phyloP scores from a whole-genome alignment of 2,888 invertebrate species.

The Ennomos fuscantarius region DNA sequence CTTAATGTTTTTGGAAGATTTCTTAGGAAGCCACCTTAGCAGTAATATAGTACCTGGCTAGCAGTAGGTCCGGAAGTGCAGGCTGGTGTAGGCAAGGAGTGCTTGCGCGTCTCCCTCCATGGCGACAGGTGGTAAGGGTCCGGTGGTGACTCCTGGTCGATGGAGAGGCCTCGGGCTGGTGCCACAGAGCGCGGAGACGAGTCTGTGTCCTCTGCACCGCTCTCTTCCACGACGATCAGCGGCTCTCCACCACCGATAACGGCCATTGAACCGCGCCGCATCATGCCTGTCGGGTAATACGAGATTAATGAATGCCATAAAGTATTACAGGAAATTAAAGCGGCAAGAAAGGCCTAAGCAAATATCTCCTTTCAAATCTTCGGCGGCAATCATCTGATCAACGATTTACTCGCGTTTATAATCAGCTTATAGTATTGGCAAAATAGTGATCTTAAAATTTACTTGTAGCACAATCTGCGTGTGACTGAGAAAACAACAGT shows the following conservation, averaged over 20 bases:
- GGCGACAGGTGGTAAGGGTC: conserved; percentile 94
- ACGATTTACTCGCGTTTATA: too few species aligned
- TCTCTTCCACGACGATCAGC: conserved; percentile 93
- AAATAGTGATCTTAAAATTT: too few species aligned
- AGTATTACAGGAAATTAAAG: too few species aligned
- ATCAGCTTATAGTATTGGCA: too few species aligned
- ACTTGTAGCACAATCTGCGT: too few species aligned
- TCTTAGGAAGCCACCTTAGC: too few species aligned
- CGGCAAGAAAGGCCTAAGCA: too few species aligned
- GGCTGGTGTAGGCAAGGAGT: conserved; percentile 93
- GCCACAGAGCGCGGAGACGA: conserved; percentile 81
- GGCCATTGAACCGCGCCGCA: conserved; percentile 89
- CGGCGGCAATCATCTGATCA: too few species aligned
- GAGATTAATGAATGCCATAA: too few species aligned
- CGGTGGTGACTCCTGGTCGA: conserved; percentile 91
- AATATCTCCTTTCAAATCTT: too few species aligned
- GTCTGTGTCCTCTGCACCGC: conserved; percentile 88
- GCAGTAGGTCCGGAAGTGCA: conserved; percentile 95
- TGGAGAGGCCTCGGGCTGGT: conserved; percentile 86
- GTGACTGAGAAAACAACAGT: too few species aligned
- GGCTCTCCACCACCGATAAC: conserved; percentile 88
- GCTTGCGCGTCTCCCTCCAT: conserved; percentile 92
- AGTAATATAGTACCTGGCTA: conserved; percentile 87
- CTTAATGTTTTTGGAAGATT: too few species aligned
- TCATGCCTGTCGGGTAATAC: conserved; percentile 65